Evolutionary conservation across 2,797 vertebrate species (phyloP), one percentile per base, ranked within the genome.

Genomic region (Lates japonicus): DNA sequence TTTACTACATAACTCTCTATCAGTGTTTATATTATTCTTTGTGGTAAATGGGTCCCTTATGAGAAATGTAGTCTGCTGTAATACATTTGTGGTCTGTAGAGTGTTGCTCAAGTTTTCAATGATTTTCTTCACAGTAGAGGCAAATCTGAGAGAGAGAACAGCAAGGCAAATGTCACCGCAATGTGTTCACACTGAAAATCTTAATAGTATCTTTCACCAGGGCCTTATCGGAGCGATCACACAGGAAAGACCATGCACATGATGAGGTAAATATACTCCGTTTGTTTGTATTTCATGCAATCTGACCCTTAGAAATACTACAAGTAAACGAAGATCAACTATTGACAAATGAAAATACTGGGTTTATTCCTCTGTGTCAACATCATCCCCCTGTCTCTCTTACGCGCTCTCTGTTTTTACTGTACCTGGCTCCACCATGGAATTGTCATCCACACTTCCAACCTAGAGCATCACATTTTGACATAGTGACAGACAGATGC

Each of bases 41-140:
- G 1, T 49, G 3, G 2, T 25, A 16, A 4, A 7, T 54, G 3
- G 2, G 19, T 5, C 13, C 2, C 19, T 37, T n/a, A 35, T 35
- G 1, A 22, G n/a, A 64, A 16, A 11, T 39, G 16, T 14, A n/a
- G 3, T 2, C 17, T 48, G 9, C n/a, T 80, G 79, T 73, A 84
- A 33, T 95, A 96, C 95, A 0, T 87, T 80, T 52, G 90, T 85
- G 52, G 82, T 42, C 82, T 89, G 83, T 51, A 96, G 91, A n/a
- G 7, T 79, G 35, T 31, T 0, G 0, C 48, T 96, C 35, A 95
- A 1, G 8, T 14, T 63, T 4, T 2, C 20, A 60, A 95, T 76
- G 19, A 2, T 42, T 7, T 82, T 9, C 11, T 88, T 0, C 68
- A 95, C 62, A 19, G 0, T 0, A 13, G 89, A n/a, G 86, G 67